Percentiles rank a stretch among this genome's conserved stretches.
These are phyloP conservation scores for Tryphoninae sp. DNA, from an alignment of 2,888 invertebrate species.

Conservation along the genomic window DNA sequence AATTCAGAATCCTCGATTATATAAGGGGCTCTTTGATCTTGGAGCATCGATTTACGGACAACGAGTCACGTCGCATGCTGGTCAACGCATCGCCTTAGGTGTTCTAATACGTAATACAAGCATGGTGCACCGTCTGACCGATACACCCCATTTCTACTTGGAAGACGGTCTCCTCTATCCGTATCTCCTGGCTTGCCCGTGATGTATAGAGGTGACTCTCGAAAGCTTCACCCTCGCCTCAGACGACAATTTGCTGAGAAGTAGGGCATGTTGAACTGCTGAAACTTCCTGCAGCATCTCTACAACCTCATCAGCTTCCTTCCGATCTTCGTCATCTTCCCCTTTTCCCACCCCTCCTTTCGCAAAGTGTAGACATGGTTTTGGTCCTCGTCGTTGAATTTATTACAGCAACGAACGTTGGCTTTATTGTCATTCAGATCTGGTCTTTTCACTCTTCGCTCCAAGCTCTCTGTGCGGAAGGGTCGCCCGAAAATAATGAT, in stretches of 20 bases:
- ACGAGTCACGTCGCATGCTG: constrained; percentile 22
- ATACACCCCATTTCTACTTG: not conserved
- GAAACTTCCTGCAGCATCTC: constrained; percentile 29
- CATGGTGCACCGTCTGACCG: not conserved
- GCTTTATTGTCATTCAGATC: constrained; percentile 24
- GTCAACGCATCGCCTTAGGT: constrained; percentile 35
- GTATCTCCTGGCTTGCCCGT: not conserved
- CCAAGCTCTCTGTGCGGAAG: not conserved
- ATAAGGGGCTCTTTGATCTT: constrained; percentile 53
- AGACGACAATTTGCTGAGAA: constrained; percentile 4
- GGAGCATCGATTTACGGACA: constrained; percentile 43
- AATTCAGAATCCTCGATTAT: constrained; percentile 40
- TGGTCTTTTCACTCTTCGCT: constrained; percentile 14
- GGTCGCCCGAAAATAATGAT: constrained; percentile 2
- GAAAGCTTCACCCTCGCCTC: constrained; percentile 8
- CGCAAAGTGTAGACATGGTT: not conserved
- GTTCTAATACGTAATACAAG: constrained; percentile 29
- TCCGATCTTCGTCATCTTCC: not conserved
- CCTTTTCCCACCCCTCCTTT: not conserved
- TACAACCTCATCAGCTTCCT: constrained; percentile 34
- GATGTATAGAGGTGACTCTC: constrained; percentile 9
- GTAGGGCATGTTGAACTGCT: constrained; percentile 13
- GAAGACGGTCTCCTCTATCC: not conserved
- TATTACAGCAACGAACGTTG: constrained; percentile 8
- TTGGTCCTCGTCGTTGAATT: not conserved